Evolutionary conservation across 2,113 vertebrate species (phyloP).

Genomic region (Leptocoma aspasia): DNA sequence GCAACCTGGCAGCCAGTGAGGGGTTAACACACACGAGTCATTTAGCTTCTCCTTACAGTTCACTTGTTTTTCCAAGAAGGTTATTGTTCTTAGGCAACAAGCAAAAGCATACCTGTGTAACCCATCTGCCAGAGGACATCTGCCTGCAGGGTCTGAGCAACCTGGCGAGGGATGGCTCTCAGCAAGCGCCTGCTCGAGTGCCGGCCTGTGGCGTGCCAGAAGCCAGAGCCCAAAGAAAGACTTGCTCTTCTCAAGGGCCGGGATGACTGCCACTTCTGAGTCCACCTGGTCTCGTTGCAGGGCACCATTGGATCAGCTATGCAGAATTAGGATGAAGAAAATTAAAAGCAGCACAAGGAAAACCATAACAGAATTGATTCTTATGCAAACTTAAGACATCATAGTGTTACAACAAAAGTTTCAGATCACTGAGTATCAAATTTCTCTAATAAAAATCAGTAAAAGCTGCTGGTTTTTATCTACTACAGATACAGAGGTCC

Average conservation of each 20-base stretch:
- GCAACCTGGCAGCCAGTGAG: neutral
- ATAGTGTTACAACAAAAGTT: neutral
- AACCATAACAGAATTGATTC: neutral
- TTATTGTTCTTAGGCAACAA: neutral
- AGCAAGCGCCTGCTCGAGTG: conserved; percentile 93
- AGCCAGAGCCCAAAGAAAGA: conserved; percentile 90
- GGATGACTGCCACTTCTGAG: conserved; percentile 94
- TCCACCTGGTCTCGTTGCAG: conserved; percentile 87
- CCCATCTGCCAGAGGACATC: conserved; percentile 99
- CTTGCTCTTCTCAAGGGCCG: conserved; percentile 90
- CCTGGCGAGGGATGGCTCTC: conserved; percentile 93
- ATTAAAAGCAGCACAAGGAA: neutral
- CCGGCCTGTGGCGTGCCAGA: conserved; percentile 96
- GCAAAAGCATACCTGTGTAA: conserved; percentile 83
- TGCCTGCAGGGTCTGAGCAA: conserved; percentile 95
- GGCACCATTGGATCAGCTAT: conserved; percentile 72
- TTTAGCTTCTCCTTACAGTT: neutral
- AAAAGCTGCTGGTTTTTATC: neutral
- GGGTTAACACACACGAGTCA: neutral
- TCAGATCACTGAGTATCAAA: rapidly evolving
- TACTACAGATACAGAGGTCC: rapidly evolving
- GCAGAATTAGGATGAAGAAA: neutral
- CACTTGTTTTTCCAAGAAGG: neutral
- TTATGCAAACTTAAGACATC: neutral
- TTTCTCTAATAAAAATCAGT: neutral